phyloP scores from a whole-genome alignment of 2,797 vertebrate species.

The Cuculus canorus region DNA sequence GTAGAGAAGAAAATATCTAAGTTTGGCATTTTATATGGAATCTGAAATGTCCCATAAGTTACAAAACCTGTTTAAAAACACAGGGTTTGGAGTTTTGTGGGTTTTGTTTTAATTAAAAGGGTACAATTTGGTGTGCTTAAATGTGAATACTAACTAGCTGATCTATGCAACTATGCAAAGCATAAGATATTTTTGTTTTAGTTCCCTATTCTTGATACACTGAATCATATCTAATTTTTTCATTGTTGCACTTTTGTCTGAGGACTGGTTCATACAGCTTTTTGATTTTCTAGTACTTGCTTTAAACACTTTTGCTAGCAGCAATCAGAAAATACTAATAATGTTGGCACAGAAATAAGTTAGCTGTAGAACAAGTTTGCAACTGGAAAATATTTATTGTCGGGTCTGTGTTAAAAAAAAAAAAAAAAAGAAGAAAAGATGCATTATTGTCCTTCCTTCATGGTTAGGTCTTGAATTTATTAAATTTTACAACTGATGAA shows the following conservation, averaged over 20 bases:
- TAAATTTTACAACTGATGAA: background rate
- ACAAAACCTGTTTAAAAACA: slow-evolving; percentile 1
- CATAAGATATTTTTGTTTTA: slow-evolving; percentile 23
- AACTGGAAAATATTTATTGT: slow-evolving; percentile 61
- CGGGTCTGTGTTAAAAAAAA: background rate
- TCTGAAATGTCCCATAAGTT: slow-evolving; percentile 1
- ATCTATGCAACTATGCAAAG: slow-evolving; percentile 76
- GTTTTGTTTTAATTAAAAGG: background rate
- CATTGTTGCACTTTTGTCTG: slow-evolving; percentile 62
- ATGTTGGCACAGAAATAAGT: slow-evolving; percentile 59
- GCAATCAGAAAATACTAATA: slow-evolving; percentile 44
- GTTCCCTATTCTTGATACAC: slow-evolving; percentile 73
- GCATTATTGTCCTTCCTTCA: slow-evolving; percentile 52
- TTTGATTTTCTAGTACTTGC: slow-evolving; percentile 69
- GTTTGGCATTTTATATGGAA: background rate
- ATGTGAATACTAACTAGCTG: slow-evolving; percentile 68
- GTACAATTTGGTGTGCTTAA: slow-evolving; percentile 60
- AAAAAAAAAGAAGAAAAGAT: slow-evolving; percentile 50
- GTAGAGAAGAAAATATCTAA: background rate
- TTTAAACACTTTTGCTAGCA: slow-evolving; percentile 65
- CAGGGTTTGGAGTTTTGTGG: background rate
- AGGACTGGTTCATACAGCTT: slow-evolving; percentile 70
- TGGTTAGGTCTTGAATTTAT: slow-evolving; percentile 20
- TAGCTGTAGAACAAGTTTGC: slow-evolving; percentile 64
- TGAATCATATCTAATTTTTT: slow-evolving; percentile 78